Evolutionary conservation across 2,113 vertebrate genomes (phyloP).

Genomic region (Maylandia zebra): DNA sequence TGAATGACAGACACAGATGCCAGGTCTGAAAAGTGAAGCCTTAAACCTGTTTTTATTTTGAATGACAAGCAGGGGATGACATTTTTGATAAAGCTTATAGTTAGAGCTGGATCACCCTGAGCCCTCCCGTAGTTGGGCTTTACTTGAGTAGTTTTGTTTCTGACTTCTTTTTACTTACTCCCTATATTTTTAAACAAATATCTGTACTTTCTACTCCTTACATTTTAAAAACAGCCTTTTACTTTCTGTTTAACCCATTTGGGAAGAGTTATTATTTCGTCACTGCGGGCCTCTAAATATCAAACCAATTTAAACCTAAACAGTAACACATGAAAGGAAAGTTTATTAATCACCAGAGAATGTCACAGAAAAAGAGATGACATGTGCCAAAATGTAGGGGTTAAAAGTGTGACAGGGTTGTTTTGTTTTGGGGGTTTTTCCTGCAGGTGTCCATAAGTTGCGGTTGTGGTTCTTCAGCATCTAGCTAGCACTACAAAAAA

Average conservation of each 20-base stretch:
- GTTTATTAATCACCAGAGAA: background rate
- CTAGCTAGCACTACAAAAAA: background rate
- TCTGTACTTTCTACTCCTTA: background rate
- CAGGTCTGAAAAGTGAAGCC: background rate
- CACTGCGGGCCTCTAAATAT: background rate
- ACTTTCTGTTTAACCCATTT: background rate
- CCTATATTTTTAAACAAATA: background rate
- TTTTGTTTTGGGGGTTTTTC: rapidly evolving
- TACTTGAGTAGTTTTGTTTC: background rate
- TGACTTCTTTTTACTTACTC: background rate
- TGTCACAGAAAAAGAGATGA: background rate
- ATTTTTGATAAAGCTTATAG: background rate
- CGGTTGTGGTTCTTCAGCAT: background rate
- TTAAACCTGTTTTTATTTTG: background rate
- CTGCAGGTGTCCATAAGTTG: background rate
- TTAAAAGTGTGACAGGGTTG: background rate
- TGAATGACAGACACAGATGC: background rate
- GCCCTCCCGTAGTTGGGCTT: background rate
- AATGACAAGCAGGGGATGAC: background rate
- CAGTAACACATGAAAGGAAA: background rate
- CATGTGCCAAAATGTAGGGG: background rate
- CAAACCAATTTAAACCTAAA: background rate
- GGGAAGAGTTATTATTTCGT: background rate
- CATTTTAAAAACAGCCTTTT: background rate
- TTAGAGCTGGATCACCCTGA: background rate